Evolutionary conservation across 2,888 invertebrate species (phyloP).

Genomic region (Apamea monoglypha): DNA sequence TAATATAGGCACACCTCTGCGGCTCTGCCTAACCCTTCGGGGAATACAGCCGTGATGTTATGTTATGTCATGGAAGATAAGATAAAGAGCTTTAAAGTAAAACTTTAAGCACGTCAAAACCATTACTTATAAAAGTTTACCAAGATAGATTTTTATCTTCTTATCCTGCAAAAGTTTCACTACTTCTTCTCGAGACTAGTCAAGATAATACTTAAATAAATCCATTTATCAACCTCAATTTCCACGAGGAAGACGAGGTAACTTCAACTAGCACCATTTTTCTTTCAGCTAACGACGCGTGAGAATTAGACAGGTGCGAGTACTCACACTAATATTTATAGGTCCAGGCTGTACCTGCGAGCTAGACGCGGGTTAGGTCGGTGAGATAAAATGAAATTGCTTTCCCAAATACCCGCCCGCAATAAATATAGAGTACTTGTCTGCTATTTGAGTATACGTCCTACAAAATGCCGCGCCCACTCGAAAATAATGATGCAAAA

Average conservation of each 20-base stretch:
- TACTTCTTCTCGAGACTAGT: slow-evolving; percentile 10
- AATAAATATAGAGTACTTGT: slow-evolving; percentile 69
- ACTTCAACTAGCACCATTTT: slow-evolving; percentile 27
- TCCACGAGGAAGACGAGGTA: slow-evolving; percentile 11
- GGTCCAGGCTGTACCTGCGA: slow-evolving; percentile 1
- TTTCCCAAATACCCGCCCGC: slow-evolving; percentile 63
- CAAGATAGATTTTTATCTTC: slow-evolving; percentile 19
- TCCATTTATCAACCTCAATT: slow-evolving; percentile 43
- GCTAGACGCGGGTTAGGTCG: slow-evolving; percentile 31
- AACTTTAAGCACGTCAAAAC: slow-evolving; percentile 12
- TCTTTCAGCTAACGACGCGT: slow-evolving; percentile 26
- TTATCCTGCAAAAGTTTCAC: slow-evolving; percentile 16
- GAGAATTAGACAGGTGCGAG: slow-evolving; percentile 24
- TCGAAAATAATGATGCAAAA: slow-evolving; percentile 86
- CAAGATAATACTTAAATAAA: slow-evolving; percentile 29
- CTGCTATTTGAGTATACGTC: slow-evolving; percentile 40
- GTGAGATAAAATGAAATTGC: slow-evolving; percentile 68
- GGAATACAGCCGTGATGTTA: background rate
- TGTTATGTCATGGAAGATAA: background rate
- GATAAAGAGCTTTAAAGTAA: background rate
- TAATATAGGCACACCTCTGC: too few relatives aligned
- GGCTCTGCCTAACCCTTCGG: too few relatives aligned
- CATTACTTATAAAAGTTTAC: slow-evolving; percentile 9
- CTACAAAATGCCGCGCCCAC: slow-evolving; percentile 75
- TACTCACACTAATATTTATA: slow-evolving; percentile 34